Percentiles rank a stretch among this genome's conserved stretches.
These are phyloP conservation scores for Coreius guichenoti DNA, from an alignment of 2,797 vertebrate genomes.

Conservation along the genomic window DNA sequence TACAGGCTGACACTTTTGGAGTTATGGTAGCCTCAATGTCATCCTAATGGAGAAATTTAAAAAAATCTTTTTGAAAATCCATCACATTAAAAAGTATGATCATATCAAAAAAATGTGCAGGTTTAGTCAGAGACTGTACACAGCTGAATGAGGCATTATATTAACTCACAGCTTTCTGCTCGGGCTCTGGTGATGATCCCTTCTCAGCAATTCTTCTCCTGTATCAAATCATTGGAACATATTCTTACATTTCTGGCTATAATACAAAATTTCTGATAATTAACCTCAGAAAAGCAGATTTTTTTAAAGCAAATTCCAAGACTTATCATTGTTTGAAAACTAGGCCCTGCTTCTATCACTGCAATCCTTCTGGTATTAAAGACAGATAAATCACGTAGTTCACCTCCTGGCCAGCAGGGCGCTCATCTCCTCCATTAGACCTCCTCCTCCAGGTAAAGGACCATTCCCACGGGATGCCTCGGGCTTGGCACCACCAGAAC, in stretches of 20 bases:
- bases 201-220: slow-evolving; percentile 99
- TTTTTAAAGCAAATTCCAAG: too few relatives aligned
- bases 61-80: background rate
- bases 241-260: background rate
- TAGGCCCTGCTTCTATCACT: background rate
- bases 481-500: slow-evolving; percentile 80
- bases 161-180: slow-evolving; percentile 89
- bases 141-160: background rate
- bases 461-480: slow-evolving; percentile 90
- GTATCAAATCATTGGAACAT: slow-evolving; percentile 44
- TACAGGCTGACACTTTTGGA: slow-evolving; percentile 90
- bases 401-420: slow-evolving; percentile 97
- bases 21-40: slow-evolving; percentile 84
- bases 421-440: slow-evolving; percentile 99
- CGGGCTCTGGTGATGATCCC: slow-evolving; percentile 90
- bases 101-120: background rate
- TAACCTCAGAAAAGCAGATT: background rate
- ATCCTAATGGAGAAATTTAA: slow-evolving; percentile 79
- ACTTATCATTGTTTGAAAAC: background rate
- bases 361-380: background rate
- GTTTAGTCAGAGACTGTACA: background rate
- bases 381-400: slow-evolving; percentile 4
- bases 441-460: slow-evolving; percentile 90
- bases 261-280: background rate
- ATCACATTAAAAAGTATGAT: background rate